Evolutionary conservation across 2,113 vertebrate species (phyloP).

Genomic region (Platichthys flesus): DNA sequence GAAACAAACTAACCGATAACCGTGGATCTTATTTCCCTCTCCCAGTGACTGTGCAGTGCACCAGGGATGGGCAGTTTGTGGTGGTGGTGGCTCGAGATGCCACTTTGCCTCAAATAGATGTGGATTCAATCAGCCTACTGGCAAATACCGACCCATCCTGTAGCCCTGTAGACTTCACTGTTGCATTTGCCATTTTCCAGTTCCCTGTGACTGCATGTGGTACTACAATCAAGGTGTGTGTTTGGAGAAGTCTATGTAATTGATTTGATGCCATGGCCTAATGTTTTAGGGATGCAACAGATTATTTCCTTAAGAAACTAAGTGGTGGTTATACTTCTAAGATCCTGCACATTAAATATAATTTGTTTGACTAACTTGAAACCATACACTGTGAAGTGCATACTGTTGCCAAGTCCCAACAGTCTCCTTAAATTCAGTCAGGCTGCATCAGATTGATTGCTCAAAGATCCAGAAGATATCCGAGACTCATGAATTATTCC

Average conservation of each 20-base stretch:
- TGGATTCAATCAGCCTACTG: conserved; percentile 70
- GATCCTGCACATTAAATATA: too few relatives aligned
- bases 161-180: conserved; percentile 54
- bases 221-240: conserved; percentile 60
- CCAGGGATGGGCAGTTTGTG: conserved; percentile 80
- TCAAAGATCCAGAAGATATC: too few relatives aligned
- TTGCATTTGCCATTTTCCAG: conserved; percentile 76
- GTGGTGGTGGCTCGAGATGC: conserved; percentile 74
- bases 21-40: not conserved
- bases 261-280: not conserved
- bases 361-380: too few relatives aligned
- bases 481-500: too few relatives aligned
- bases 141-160: conserved; percentile 56
- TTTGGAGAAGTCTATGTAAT: not conserved
- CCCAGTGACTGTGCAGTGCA: conserved; percentile 83
- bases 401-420: too few relatives aligned
- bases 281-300: not conserved
- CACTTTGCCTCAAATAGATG: conserved; percentile 69
- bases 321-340: too few relatives aligned
- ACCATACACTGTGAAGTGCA: too few relatives aligned
- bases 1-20: not conserved
- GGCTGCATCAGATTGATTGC: too few relatives aligned
- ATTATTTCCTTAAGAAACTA: not conserved
- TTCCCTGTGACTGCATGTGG: conserved; percentile 80
- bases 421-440: too few relatives aligned